Evolutionary conservation across 23 tunicate genomes (phyloP).

Genomic region (Aplidium turbinatum): DNA sequence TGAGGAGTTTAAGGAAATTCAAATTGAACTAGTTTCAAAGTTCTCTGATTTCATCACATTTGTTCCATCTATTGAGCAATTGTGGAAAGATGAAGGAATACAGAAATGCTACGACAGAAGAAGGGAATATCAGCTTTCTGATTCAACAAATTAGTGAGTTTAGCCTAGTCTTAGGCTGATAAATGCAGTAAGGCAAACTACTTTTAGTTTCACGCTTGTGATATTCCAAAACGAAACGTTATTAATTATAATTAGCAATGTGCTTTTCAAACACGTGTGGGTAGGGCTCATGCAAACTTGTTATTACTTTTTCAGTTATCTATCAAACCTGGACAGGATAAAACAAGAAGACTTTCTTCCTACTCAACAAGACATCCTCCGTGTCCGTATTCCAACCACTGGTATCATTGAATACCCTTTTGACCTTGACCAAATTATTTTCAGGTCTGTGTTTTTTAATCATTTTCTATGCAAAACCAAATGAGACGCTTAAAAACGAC

Average conservation of each 20-base stretch:
- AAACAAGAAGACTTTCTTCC: slow-evolving; percentile 75
- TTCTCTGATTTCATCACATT: slow-evolving; percentile 51
- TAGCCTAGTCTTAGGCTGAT: no score
- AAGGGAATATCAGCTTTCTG: slow-evolving; percentile 94
- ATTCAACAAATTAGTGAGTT: slow-evolving; percentile 91
- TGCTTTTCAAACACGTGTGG: no score
- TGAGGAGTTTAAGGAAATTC: slow-evolving; percentile 56
- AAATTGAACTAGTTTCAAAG: slow-evolving; percentile 52
- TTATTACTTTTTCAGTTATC: slow-evolving; percentile 77
- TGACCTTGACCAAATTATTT: slow-evolving; percentile 88
- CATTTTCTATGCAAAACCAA: no score
- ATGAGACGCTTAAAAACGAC: no score
- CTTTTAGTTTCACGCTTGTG: no score
- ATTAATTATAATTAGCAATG: no score
- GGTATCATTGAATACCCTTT: slow-evolving; percentile 98
- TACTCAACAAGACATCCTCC: slow-evolving; percentile 87
- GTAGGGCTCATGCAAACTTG: no score
- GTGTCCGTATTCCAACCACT: slow-evolving; percentile 97
- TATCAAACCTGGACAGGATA: slow-evolving; percentile 81
- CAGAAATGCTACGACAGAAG: slow-evolving; percentile 91
- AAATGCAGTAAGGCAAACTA: no score
- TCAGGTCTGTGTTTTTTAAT: slow-evolving; percentile 44
- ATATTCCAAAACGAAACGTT: no score
- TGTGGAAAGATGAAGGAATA: slow-evolving; percentile 90
- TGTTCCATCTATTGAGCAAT: slow-evolving; percentile 52